A percentile compares a stretch with the other conserved stretches of the same genome.
Evolutionary conservation across 2,888 invertebrate genomes (phyloP).

Genomic region (Drosophila nr. fundita): DNA sequence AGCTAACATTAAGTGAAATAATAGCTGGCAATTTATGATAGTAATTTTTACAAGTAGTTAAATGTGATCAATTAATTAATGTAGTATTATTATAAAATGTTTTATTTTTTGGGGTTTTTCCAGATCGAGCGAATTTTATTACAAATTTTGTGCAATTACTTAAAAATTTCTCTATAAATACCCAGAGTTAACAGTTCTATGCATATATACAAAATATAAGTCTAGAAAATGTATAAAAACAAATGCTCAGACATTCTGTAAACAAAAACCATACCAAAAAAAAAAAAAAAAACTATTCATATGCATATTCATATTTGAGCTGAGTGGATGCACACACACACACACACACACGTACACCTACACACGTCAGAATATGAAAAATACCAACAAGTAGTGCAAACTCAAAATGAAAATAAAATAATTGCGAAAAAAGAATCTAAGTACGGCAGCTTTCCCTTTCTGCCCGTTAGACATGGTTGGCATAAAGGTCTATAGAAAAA

Average conservation of each 20-base stretch:
- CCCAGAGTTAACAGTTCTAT: background rate
- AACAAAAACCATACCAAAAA: background rate
- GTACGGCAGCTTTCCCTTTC: conserved; percentile 56
- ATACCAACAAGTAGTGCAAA: conserved; percentile 23
- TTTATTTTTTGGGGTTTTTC: background rate
- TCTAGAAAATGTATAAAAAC: conserved; percentile 17
- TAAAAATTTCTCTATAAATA: background rate
- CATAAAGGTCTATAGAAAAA: conserved; percentile 35
- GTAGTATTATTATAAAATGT: background rate
- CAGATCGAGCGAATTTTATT: background rate
- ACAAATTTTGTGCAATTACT: background rate
- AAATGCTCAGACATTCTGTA: conserved; percentile 20
- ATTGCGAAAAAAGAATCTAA: conserved; percentile 44
- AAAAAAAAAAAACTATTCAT: conserved; percentile 27
- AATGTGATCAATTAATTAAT: background rate
- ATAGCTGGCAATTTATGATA: background rate
- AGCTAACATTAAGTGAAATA: background rate
- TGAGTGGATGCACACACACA: conserved; percentile 32
- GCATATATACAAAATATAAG: conserved; percentile 5
- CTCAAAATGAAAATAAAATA: conserved; percentile 60
- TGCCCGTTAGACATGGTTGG: conserved; percentile 27
- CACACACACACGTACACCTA: background rate
- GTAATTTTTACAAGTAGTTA: background rate
- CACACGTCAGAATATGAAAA: conserved; percentile 5
- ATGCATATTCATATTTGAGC: conserved; percentile 43